These are phyloP conservation scores for Epinephelus moara DNA, from an alignment of 2,113 vertebrate genomes.

Conservation along the genomic window DNA sequence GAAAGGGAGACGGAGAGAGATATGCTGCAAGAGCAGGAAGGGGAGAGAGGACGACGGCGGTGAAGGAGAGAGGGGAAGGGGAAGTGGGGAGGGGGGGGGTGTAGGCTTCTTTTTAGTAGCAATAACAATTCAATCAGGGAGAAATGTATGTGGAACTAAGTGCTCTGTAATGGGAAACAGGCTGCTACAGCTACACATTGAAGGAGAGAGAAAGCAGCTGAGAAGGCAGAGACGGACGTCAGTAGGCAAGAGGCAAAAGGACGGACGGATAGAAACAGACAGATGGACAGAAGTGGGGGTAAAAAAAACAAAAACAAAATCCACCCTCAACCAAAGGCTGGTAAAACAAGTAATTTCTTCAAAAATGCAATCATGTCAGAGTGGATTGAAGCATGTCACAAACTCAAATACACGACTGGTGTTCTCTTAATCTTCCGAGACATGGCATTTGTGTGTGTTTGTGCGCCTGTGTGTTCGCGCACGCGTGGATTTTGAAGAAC, in stretches of 20 bases:
- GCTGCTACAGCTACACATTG: slow-evolving; percentile 35
- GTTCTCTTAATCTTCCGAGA: slow-evolving; percentile 68
- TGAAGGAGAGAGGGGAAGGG: slow-evolving; percentile 12
- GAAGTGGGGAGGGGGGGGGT: background rate
- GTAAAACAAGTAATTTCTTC: slow-evolving; percentile 57
- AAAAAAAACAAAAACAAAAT: background rate
- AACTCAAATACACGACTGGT: slow-evolving; percentile 58
- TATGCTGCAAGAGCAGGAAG: slow-evolving; percentile 14
- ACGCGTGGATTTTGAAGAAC: slow-evolving; percentile 67
- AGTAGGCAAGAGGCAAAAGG: background rate
- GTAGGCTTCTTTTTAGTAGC: slow-evolving; percentile 71
- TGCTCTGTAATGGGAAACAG: slow-evolving; percentile 78
- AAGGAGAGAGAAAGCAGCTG: slow-evolving; percentile 20
- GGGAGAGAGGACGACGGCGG: slow-evolving; percentile 10
- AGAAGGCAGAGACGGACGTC: slow-evolving; percentile 13
- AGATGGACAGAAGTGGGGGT: background rate
- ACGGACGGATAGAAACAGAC: background rate
- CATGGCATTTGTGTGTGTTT: slow-evolving; percentile 43
- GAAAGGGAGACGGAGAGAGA: slow-evolving; percentile 1
- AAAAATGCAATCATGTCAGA: slow-evolving; percentile 58
- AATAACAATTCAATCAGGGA: slow-evolving; percentile 79
- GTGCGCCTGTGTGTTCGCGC: slow-evolving; percentile 22
- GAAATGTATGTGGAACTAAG: slow-evolving; percentile 81
- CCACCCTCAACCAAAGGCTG: slow-evolving; percentile 6
- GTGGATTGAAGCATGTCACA: slow-evolving; percentile 68